Percentiles rank a stretch among this genome's conserved stretches.
phyloP scores from a whole-genome alignment of 2,888 invertebrate genomes.

The Amitus sp. region DNA sequence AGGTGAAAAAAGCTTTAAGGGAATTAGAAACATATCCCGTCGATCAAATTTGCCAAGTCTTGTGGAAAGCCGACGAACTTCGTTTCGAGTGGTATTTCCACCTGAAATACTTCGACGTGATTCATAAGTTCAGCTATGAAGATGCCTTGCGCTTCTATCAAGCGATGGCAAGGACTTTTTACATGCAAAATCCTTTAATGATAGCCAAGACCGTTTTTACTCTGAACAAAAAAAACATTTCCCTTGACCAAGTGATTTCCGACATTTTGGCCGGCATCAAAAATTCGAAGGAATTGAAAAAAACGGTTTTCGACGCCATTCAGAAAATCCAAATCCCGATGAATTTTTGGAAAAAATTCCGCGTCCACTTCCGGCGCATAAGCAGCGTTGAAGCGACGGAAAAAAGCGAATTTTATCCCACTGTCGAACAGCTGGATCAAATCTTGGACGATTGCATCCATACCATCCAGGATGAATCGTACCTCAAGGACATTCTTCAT shows the following conservation, averaged over 20 bases:
- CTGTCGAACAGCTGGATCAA: neutral
- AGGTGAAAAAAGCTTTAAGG: neutral
- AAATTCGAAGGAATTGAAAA: neutral
- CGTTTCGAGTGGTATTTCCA: constrained; percentile 8
- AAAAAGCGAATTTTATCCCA: neutral
- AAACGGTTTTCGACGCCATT: constrained; percentile 1
- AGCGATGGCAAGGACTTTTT: neutral
- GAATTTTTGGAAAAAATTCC: constrained; percentile 6
- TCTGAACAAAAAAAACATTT: constrained; percentile 1
- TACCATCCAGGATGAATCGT: neutral
- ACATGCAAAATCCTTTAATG: neutral
- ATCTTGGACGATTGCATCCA: constrained; percentile 18
- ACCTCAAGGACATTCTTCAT: constrained; percentile 21
- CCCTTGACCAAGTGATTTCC: neutral
- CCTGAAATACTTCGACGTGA: neutral
- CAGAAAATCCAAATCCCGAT: too few relatives aligned
- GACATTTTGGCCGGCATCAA: constrained; percentile 1
- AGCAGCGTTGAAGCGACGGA: too few relatives aligned
- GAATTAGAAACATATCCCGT: neutral
- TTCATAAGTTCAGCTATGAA: constrained; percentile 6
- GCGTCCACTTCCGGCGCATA: constrained; percentile 6
- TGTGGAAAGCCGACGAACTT: neutral
- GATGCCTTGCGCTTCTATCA: constrained; percentile 4
- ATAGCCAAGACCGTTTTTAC: constrained; percentile 1
- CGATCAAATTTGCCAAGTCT: constrained; percentile 6